Base-by-base conservation (phyloP, 2,113 vertebrate genomes). In the Ptilonorhynchus violaceus region DNA sequence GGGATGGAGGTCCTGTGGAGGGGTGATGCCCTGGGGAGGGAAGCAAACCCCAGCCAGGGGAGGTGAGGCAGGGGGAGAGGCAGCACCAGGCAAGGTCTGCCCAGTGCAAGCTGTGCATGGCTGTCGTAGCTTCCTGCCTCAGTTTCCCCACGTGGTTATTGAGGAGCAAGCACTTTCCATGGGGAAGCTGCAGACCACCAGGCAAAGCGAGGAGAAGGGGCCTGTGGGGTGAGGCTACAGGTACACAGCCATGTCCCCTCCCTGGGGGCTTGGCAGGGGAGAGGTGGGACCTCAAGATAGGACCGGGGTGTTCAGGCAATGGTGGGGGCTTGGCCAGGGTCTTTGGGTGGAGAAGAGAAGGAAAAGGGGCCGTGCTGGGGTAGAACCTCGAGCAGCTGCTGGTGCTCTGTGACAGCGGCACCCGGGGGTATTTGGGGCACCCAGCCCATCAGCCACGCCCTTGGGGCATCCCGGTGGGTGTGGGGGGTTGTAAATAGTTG, bases 211-310 rank as follows among this genome's bases (percentile, higher is more conserved):
- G 50, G 55, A 60, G n/a, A 44, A 66, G 11, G 27, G 30, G 5
- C 9, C 41, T 82, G 16, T 73, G 69, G 41, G 23, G 12, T 0
- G 1, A 30, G 24, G 14, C 13, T 35, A 11, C 2, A 1, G 14
- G 15, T 35, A 11, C 2, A 1, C 0, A 0, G 42, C 28, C 46
- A 8, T 2, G 0, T 47, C 21, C 10, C 20, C 6, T 59, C 21
- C 10, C 15, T 2, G 2, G 33, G 22, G n/a, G 2, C 19, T 72
- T 76, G 58, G 28, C 0, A 0, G 14, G 9, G 25, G 5, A 18
- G 6, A 52, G 22, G 20, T 15, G 4, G 31, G 37, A 67, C 30
- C 50, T 85, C 1, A 1, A 44, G 46, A 52, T 14, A 53, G 20
- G 20, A 35, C 3, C 0, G 4, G 55, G 39, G 35, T 30, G 53